Base-by-base conservation (phyloP, 2,888 invertebrate species). In the Criorhina ranunculi region DNA sequence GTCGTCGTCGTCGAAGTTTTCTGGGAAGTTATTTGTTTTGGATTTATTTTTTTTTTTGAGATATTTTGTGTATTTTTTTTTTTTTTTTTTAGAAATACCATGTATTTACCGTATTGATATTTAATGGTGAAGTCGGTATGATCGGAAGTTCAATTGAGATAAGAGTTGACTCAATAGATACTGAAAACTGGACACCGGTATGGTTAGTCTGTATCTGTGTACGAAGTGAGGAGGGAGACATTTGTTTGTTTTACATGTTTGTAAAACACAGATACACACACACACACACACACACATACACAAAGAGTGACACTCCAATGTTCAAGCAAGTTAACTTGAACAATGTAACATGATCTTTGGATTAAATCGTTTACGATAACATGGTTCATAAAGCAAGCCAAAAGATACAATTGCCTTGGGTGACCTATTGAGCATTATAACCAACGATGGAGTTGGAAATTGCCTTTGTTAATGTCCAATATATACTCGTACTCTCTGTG, bases 351-450 rank as follows among this genome's bases (percentile, higher is more conserved):
- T 66, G 70, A 81, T 76, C 75, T 81, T 53, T 19, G 69, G 67
- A 69, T 62, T 70, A 66, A 81, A 81, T 69, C 57, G 29, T 76
- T 64, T 70, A 35, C 49, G 51, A 76, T 75, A 55, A 46, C 55
- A 46, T 59, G 51, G 40, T 44, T 55, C 44, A 67, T 60, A 51
- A 44, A 42, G 35, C 66, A 73, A 75, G 29, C 66, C 31, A 62
- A 67, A 80, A 75, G 75, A 62, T 33, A 81, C 69, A 81, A 70
- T 81, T 69, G 60, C 69, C 69, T 69, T 57, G 55, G 75, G 62
- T 76, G 81, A 81, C 70, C 81, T 76, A 81, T 81, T 81, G 81
- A 66, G 44, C 62, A 75, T 44, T 55, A 46, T 69, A 62, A 59
- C 51, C 55, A 33, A 70, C 51, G 57, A 59, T 64, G 35, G 11